Evolutionary conservation across 1,140 invertebrate genomes (phyloP), one percentile per base, ranked within the genome.

Genomic region (Asobara japonica): DNA sequence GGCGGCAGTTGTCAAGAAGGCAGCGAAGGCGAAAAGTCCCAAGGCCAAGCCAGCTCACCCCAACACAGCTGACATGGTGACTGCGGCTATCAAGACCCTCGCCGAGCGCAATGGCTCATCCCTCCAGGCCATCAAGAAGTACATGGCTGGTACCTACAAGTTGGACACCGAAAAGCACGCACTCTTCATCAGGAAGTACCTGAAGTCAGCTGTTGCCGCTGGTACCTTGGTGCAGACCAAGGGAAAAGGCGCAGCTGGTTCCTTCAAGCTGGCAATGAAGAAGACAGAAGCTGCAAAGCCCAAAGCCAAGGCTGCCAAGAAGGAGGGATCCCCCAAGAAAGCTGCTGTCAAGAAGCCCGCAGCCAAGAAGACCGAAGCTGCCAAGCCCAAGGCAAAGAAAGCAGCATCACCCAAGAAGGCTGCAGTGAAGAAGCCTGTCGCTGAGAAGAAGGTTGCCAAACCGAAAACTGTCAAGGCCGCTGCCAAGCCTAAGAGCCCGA

Each of bases 71-170:
- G 87, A 88, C 76, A 89, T 89, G 89, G 88, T 92, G 1, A 88
- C 83, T 73, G 87, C 84, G 64, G 90, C 91, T 25, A 91, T 93
- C 76, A 87, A 85, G 66, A 85, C 81, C 41, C 80, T 92, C 69
- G 91, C 91, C 75, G 90, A 91, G 74, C 85, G 89, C 45, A 88
- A 88, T 72, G 90, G 90, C 11, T 91, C 89, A 4, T 91, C 90
- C 0, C 82, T 91, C 25, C 86, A 89, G 75, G 90, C 90, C 16
- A 91, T 92, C 79, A 91, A 91, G 79, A 92, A 91, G 78, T 91
- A 91, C 81, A 89, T 91, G 61, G 78, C 85, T 33, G 82, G 87
- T 8, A 88, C 86, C 66, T 91, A 90, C 84, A 90, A 89, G 65
- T 83, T 90, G 25, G 90, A 91, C 81, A 85, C 87, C 22, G 88